Evolutionary conservation across 2,113 vertebrate genomes (phyloP), one percentile per base, ranked within the genome.

Genomic region (Ciconia stormi): DNA sequence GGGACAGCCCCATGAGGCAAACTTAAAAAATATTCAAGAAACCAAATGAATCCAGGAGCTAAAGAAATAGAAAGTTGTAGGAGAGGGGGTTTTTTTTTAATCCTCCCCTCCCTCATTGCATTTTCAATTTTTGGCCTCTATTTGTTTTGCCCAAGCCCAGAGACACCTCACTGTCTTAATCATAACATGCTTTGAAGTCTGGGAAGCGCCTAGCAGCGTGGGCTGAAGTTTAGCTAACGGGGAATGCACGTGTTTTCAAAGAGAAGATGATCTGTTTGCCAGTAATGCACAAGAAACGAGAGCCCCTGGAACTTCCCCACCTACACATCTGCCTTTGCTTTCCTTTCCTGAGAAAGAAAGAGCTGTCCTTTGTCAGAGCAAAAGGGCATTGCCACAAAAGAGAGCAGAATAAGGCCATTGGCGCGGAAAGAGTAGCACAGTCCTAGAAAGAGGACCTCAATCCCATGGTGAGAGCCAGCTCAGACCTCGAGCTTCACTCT

Each of bases 291-390:
- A 42, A 90, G 63, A 80, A 56, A 90, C 2, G 1, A 87, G 93
- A 92, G 81, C 71, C 81, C 62, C 73, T 95, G 89, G 94, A 97
- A 97, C 87, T 95, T 73, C 95, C 96, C 96, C 97, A 93, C 94
- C 97, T 94, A 91, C 95, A 84, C 94, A 65, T 82, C 73, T 79
- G 91, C 87, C 52, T 82, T 20, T 65, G 16, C 14, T 58, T 34
- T 55, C 42, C 72, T 66, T 81, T n/a, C 30, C 76, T 58, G 44
- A 72, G 52, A 36, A 85, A 46, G 65, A 17, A 1, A 17, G 21
- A 49, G 9, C 78, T 23, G 58, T 13, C 32, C 40, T 94, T 65
- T 56, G 74, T 44, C 49, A 62, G 16, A 46, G 38, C 34, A 20
- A 3, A 44, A 10, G 14, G 11, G 27, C 32, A 6, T 29, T 25